Evolutionary conservation across 2,888 invertebrate genomes (phyloP).

Genomic region (Drosophila atroscutellata): DNA sequence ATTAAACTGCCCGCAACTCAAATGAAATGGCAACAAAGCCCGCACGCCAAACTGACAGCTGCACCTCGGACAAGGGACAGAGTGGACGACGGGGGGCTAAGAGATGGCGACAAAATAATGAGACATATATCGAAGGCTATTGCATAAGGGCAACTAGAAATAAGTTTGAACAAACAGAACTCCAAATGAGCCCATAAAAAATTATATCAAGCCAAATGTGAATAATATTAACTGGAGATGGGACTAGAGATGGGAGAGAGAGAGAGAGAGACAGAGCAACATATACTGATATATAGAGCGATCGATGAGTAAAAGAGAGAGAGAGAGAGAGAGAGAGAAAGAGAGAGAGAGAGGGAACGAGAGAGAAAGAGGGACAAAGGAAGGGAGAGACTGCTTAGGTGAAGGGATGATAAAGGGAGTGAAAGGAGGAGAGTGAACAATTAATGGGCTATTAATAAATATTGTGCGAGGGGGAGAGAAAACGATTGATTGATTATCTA

Average conservation of each 20-base stretch:
- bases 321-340: background rate
- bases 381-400: no score
- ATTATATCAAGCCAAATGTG: background rate
- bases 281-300: background rate
- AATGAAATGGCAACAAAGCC: conserved; percentile 57
- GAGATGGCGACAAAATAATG: background rate
- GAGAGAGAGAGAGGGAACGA: background rate
- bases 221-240: background rate
- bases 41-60: conserved; percentile 27
- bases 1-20: conserved; percentile 58
- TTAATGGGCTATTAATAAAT: no score
- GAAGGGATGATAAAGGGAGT: no score
- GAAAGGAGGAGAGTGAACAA: no score
- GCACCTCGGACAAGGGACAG: background rate
- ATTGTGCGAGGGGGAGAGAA: no score
- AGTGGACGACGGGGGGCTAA: background rate
- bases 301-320: background rate
- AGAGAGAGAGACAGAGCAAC: background rate
- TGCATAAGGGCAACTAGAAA: background rate
- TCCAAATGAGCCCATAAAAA: background rate
- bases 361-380: background rate
- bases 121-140: background rate
- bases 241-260: background rate
- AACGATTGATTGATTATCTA: no score
- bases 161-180: background rate